Base-by-base conservation (phyloP, 2,888 invertebrate genomes). In the Ormyrus thymus region DNA sequence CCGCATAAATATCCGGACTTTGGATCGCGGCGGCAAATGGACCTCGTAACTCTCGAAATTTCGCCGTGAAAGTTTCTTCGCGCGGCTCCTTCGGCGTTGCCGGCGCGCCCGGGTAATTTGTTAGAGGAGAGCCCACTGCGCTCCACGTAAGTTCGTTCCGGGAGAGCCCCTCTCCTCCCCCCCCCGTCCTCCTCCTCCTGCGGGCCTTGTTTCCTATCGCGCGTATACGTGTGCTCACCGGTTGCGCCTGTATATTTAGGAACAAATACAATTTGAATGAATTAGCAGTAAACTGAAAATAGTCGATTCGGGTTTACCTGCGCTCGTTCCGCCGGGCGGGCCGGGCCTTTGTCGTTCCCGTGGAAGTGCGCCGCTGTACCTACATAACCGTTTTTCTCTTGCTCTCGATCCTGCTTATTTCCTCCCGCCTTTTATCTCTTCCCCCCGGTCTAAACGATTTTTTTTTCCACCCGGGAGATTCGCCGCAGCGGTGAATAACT, bases 181-280 rank as follows among this genome's bases (percentile, higher is more conserved):
- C 61, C 10, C 55, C 45, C 55, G 8, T 46, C 9, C 9, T n/a
- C 48, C 55, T 13, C 8, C 11, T 29, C 29, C 29, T 29, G 50
- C 48, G n/a, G 29, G 11, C 51, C 59, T 13, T 61, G 43, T 64
- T 29, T 29, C 7, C 61, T 55, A 56, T 66, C 78, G 53, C 74
- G 75, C 76, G 78, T 55, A 76, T 55, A 65, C 61, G 76, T 73
- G 76, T 75, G 71, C 71, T 65, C 70, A 66, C 46, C 55, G 59
- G 70, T 43, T 73, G 74, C 72, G 61, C 84, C 85, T 85, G 85
- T 86, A 85, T 86, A 86, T 88, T 88, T 86, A 83, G 84, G 86
- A 87, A 86, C 87, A 88, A 88, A 89, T 87, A 86, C 87, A 88
- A 89, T 89, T 89, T 87, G 88, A 88, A 89, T 87, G 87, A 89